Conservation (phyloP, 2,797 vertebrate species). For the Capromys pilorides region DNA sequence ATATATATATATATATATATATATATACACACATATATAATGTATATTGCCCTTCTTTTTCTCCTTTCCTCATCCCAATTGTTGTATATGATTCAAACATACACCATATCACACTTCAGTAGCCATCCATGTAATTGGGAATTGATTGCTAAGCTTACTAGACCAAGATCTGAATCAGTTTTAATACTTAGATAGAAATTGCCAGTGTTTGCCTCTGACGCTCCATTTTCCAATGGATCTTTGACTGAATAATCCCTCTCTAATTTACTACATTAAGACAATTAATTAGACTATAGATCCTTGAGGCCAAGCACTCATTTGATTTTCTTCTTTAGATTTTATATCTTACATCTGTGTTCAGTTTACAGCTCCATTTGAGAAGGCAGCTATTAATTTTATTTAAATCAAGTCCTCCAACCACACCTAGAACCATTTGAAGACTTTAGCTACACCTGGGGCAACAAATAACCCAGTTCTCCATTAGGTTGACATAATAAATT, state of each 20-base stretch:
- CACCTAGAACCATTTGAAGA: background rate
- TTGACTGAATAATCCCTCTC: background rate
- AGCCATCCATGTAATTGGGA: background rate
- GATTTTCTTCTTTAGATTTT: constrained; percentile 3
- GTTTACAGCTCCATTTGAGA: background rate
- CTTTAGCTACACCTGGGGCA: background rate
- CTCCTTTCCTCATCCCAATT: too few species aligned
- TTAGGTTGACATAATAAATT: background rate
- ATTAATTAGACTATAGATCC: constrained; percentile 42
- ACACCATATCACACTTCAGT: background rate
- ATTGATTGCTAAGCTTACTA: background rate
- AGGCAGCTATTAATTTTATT: background rate
- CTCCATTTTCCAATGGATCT: background rate
- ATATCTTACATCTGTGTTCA: constrained; percentile 46
- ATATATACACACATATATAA: too few species aligned
- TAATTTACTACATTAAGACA: constrained; percentile 31
- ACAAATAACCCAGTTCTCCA: constrained; percentile 27
- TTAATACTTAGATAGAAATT: constrained; percentile 6
- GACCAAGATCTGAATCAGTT: background rate
- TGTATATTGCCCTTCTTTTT: too few species aligned
- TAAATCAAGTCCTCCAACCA: background rate
- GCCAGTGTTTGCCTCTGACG: background rate
- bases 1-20: too few species aligned
- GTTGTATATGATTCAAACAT: background rate
- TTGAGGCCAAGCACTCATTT: background rate